phyloP scores from a whole-genome alignment of 1,140 invertebrate species.

The Melipona quadrifasciata region DNA sequence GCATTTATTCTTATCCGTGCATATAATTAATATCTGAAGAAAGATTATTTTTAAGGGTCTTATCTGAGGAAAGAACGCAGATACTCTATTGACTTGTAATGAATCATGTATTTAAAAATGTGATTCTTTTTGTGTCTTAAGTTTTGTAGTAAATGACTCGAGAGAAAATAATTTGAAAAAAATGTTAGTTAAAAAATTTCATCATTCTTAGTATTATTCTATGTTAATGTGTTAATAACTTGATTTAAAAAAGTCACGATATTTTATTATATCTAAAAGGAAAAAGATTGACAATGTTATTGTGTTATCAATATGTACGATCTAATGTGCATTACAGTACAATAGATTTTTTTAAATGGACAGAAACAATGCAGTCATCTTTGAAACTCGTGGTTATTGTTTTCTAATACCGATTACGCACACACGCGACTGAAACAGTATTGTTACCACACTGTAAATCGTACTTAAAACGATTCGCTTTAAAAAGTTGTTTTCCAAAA shows the following conservation, averaged over 20 bases:
- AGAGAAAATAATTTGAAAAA: background rate
- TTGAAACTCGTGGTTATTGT: slow-evolving; percentile 7
- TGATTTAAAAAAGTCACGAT: background rate
- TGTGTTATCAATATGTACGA: slow-evolving; percentile 13
- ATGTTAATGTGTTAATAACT: background rate
- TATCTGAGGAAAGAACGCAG: background rate
- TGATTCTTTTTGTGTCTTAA: background rate
- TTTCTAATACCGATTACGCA: slow-evolving; percentile 27
- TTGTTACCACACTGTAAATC: background rate
- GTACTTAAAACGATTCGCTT: background rate
- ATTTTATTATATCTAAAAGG: background rate
- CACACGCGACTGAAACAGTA: background rate
- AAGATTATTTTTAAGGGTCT: slow-evolving; percentile 21
- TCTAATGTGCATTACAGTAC: slow-evolving; percentile 6
- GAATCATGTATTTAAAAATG: background rate
- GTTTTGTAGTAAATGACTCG: background rate
- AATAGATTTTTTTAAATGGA: background rate
- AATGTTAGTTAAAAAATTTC: background rate
- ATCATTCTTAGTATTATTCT: too few relatives aligned
- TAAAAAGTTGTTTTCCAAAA: background rate
- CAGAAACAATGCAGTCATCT: slow-evolving; percentile 15
- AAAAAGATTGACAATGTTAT: background rate
- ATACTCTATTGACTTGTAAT: slow-evolving; percentile 13
- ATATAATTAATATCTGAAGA: background rate
- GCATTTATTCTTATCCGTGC: background rate